These are phyloP conservation scores for Centruroides sculpturatus DNA, from an alignment of 1,140 invertebrate species.

Conservation along the genomic window DNA sequence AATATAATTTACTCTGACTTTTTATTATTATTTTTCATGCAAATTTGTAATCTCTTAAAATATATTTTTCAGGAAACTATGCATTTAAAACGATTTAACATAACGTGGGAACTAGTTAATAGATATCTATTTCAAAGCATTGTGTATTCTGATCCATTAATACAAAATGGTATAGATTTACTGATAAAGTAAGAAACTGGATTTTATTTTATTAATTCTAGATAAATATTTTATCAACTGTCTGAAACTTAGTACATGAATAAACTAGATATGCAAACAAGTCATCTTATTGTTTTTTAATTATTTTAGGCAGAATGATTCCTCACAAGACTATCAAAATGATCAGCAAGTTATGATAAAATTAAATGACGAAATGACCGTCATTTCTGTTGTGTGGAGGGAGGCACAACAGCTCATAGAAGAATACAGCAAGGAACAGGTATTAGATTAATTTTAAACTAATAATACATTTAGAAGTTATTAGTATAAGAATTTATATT, in stretches of 20 bases:
- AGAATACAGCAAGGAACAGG: constrained; percentile 37
- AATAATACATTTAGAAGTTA: no score
- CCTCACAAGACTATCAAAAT: no score
- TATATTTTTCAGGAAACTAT: constrained; percentile 30
- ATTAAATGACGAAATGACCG: constrained; percentile 48
- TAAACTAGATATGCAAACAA: no score
- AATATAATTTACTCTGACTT: no score
- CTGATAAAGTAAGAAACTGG: no score
- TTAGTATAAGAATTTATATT: no score
- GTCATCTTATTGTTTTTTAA: no score
- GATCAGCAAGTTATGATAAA: constrained; percentile 23
- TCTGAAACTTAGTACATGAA: no score
- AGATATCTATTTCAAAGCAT: constrained; percentile 47
- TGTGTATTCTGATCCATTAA: constrained; percentile 42
- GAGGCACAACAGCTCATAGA: constrained; percentile 44
- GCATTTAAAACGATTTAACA: constrained; percentile 40
- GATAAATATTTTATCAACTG: no score
- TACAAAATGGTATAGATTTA: constrained; percentile 34
- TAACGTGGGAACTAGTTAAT: constrained; percentile 46
- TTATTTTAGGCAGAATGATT: no score
- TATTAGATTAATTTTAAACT: constrained; percentile 1
- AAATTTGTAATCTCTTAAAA: neutral
- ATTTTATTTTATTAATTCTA: no score
- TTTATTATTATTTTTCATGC: neutral
- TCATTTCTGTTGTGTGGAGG: constrained; percentile 40